These are phyloP conservation scores for Junonia oenone DNA, from an alignment of 2,888 invertebrate species.

Conservation along the genomic window DNA sequence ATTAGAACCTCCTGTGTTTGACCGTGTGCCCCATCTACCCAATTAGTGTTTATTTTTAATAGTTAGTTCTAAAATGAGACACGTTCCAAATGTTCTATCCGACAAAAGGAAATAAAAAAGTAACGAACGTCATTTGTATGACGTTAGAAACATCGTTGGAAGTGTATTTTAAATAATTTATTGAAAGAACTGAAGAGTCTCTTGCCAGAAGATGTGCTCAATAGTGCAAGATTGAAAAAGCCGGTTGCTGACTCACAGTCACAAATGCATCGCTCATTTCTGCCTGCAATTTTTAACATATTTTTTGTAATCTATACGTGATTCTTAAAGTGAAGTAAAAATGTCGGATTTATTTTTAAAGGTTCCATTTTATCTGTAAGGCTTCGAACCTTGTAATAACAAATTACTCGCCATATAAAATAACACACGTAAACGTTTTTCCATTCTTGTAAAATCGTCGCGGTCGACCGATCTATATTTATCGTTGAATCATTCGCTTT, in stretches of 20 bases:
- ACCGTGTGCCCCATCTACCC: slow-evolving; percentile 3
- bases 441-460: slow-evolving; percentile 21
- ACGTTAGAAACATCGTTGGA: no score
- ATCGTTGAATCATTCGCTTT: slow-evolving; percentile 24
- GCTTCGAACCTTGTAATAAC: background rate
- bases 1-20: slow-evolving; percentile 5
- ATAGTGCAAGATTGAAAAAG: background rate
- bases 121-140: background rate
- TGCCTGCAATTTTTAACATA: no score
- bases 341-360: background rate
- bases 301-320: background rate
- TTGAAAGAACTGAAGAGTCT: no score
- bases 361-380: background rate
- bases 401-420: background rate
- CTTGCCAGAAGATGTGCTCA: background rate
- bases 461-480: slow-evolving; percentile 23
- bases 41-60: background rate
- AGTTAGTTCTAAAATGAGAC: background rate
- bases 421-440: slow-evolving; percentile 4
- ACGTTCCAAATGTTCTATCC: background rate
- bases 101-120: background rate
- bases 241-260: background rate
- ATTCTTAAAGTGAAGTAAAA: background rate
- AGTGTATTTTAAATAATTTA: no score
- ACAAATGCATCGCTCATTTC: background rate